Evolutionary conservation across 1,140 invertebrate genomes (phyloP).

Genomic region (Paralvinella palmiformis): DNA sequence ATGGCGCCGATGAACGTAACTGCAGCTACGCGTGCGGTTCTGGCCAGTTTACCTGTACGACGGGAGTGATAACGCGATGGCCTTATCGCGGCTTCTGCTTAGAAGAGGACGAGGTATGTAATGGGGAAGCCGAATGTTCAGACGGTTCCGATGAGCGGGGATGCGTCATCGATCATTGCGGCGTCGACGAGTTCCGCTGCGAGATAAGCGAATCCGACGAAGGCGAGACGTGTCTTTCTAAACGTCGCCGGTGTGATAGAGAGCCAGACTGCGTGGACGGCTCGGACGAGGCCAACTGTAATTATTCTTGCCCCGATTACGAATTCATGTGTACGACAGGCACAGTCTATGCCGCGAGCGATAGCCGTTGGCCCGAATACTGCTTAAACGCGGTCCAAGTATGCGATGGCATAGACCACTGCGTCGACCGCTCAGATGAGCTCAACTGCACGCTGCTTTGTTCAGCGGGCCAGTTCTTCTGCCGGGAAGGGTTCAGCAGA

Average conservation of each 20-base stretch:
- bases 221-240: neutral
- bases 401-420: neutral
- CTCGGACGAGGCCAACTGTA: constrained; percentile 6
- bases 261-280: constrained; percentile 1
- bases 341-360: too few relatives aligned
- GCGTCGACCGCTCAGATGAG: constrained; percentile 4
- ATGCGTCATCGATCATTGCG: neutral
- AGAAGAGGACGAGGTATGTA: neutral
- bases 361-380: constrained; percentile 2
- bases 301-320: neutral
- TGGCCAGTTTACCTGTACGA: constrained; percentile 2
- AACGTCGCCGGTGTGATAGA: neutral
- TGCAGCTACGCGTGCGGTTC: neutral
- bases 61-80: neutral
- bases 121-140: neutral
- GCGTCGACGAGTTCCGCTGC: constrained; percentile 4
- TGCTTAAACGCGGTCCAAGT: neutral
- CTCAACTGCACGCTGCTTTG: constrained; percentile 1
- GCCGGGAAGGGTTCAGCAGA: neutral
- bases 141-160: constrained; percentile 3
- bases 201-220: neutral
- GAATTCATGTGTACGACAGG: constrained; percentile 2
- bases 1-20: neutral
- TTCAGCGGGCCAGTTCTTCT: neutral
- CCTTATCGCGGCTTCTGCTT: neutral